Conservation (phyloP, 2,888 invertebrate species). For the Cecidostiba fungosa region DNA sequence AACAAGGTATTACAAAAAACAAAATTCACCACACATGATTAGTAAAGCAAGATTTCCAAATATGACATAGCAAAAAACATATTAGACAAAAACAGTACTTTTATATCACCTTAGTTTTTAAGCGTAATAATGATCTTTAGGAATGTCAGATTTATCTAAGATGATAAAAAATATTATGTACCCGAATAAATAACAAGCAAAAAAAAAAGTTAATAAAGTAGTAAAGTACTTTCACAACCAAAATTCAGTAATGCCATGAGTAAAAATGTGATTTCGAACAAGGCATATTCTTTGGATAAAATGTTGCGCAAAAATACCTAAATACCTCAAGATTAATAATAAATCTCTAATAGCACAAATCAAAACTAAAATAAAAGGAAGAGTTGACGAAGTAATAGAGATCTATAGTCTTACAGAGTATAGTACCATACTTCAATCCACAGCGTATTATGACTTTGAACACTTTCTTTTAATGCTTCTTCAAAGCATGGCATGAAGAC, state of each 20-base stretch:
- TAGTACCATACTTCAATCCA: constrained; percentile 33
- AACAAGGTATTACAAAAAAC: constrained; percentile 18
- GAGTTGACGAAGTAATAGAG: constrained; percentile 37
- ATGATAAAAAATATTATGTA: constrained; percentile 13
- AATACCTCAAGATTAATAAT: constrained; percentile 12
- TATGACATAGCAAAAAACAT: constrained; percentile 23
- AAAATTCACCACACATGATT: constrained; percentile 2
- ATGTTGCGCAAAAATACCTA: constrained; percentile 16
- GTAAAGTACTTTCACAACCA: constrained; percentile 32
- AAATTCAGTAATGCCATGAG: constrained; percentile 13
- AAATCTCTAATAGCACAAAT: constrained; percentile 19
- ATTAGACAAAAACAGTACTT: constrained; percentile 15
- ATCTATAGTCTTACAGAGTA: constrained; percentile 44
- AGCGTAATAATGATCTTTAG: neutral
- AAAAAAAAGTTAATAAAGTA: constrained; percentile 15
- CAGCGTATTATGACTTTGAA: constrained; percentile 69
- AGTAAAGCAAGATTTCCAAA: constrained; percentile 2
- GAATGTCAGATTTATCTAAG: constrained; percentile 31
- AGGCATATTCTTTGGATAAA: constrained; percentile 15
- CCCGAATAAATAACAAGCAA: neutral
- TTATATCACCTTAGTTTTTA: neutral
- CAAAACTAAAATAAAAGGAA: constrained; percentile 25
- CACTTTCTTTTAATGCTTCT: constrained; percentile 68
- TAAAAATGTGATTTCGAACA: neutral
- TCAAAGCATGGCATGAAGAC: constrained; percentile 15